Evolutionary conservation across 2,888 invertebrate genomes (phyloP).

Genomic region (Leucania comma): DNA sequence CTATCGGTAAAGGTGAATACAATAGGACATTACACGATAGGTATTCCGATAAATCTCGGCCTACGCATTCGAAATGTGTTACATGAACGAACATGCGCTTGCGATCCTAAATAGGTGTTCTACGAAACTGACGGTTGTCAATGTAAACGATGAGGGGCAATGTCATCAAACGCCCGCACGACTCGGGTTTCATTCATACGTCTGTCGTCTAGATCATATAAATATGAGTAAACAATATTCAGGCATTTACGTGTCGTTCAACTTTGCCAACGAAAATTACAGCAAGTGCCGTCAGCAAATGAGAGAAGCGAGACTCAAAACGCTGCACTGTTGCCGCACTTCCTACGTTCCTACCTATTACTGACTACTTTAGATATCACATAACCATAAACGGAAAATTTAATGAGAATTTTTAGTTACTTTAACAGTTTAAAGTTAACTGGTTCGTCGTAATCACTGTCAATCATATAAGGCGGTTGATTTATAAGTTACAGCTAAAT

Average conservation of each 20-base stretch:
- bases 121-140: slow-evolving; percentile 74
- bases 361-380: slow-evolving; percentile 23
- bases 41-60: slow-evolving; percentile 75
- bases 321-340: neutral
- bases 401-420: slow-evolving; percentile 18
- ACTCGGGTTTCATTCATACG: slow-evolving; percentile 71
- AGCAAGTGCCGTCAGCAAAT: slow-evolving; percentile 24
- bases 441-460: slow-evolving; percentile 14
- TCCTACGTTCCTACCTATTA: neutral
- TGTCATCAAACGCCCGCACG: slow-evolving; percentile 73
- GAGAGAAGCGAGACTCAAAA: slow-evolving; percentile 2
- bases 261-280: slow-evolving; percentile 47
- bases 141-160: slow-evolving; percentile 73
- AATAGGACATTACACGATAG: slow-evolving; percentile 78
- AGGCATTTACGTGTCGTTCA: slow-evolving; percentile 54
- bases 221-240: slow-evolving; percentile 54
- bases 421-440: slow-evolving; percentile 4
- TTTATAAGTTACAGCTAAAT: slow-evolving; percentile 21
- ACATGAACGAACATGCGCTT: slow-evolving; percentile 71
- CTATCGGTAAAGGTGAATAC: slow-evolving; percentile 75
- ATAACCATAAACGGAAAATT: neutral
- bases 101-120: slow-evolving; percentile 78
- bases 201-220: slow-evolving; percentile 48
- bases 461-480: slow-evolving; percentile 11
- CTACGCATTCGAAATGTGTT: slow-evolving; percentile 76